Evolutionary conservation across 2,113 vertebrate species (phyloP).

Genomic region (Otis tarda): DNA sequence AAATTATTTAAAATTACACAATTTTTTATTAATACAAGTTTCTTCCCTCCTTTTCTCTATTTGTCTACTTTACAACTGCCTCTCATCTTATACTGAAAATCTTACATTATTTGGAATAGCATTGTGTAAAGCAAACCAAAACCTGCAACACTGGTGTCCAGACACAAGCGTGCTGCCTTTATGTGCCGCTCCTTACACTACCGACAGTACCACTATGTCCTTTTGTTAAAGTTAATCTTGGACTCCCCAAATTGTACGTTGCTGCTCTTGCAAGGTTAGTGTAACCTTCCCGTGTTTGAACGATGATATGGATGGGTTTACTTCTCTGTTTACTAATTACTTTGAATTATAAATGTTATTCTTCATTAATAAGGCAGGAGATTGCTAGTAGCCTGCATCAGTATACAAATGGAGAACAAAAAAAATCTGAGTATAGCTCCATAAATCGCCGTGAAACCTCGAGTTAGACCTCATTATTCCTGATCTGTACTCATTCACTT

Average conservation of each 20-base stretch:
- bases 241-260: not conserved
- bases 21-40: not conserved
- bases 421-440: not conserved
- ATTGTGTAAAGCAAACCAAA: not conserved
- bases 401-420: not conserved
- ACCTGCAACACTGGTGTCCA: not conserved
- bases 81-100: not conserved
- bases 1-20: too few relatives aligned
- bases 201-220: rapidly evolving
- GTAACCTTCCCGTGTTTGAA: not conserved
- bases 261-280: not conserved
- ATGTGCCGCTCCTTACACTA: not conserved
- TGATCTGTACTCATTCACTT: not conserved
- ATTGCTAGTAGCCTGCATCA: not conserved
- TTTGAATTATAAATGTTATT: slow-evolving; percentile 22
- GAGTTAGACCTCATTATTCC: not conserved
- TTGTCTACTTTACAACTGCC: not conserved
- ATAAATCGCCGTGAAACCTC: rapidly evolving
- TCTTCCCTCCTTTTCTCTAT: not conserved
- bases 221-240: not conserved
- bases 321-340: not conserved
- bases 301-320: not conserved
- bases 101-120: not conserved
- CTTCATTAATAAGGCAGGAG: not conserved
- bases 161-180: not conserved